Conservation (phyloP, 2,797 vertebrate species). For the Moxostoma hubbsi region DNA sequence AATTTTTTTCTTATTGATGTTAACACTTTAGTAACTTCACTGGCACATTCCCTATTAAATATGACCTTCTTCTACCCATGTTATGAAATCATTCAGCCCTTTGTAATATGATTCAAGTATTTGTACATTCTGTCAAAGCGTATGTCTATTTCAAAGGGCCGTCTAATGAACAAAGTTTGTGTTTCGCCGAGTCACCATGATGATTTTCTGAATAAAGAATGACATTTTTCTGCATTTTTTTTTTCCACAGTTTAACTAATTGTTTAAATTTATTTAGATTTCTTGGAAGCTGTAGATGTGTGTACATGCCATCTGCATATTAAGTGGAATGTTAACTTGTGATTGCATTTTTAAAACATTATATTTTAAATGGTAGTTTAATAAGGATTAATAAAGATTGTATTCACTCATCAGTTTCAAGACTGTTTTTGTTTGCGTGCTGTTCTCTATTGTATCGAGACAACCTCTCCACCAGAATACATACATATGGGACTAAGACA, state of each 20-base stretch:
- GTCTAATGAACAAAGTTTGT: slow-evolving; percentile 59
- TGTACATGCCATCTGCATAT: background rate
- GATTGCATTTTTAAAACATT: background rate
- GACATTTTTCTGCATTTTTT: slow-evolving; percentile 16
- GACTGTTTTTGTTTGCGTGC: too few relatives aligned
- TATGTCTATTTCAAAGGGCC: slow-evolving; percentile 62
- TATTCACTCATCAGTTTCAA: background rate
- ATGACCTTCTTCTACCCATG: slow-evolving; percentile 52
- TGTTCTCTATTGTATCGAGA: too few relatives aligned
- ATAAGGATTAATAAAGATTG: background rate
- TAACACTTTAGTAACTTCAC: slow-evolving; percentile 38
- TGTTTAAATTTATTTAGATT: slow-evolving; percentile 32
- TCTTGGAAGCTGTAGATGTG: slow-evolving; percentile 28
- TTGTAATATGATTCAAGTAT: slow-evolving; percentile 58
- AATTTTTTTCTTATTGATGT: slow-evolving; percentile 40
- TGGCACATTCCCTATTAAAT: slow-evolving; percentile 42
- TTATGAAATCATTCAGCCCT: slow-evolving; percentile 43
- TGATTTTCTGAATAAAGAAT: slow-evolving; percentile 52
- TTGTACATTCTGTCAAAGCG: slow-evolving; percentile 41
- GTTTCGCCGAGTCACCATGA: slow-evolving; percentile 47
- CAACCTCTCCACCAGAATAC: too few relatives aligned
- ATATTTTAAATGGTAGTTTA: background rate
- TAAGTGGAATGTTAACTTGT: background rate
- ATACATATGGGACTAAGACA: too few relatives aligned
- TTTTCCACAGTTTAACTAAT: slow-evolving; percentile 53